A percentile compares a stretch with the other conserved stretches of the same genome.
phyloP scores from a whole-genome alignment of 2,797 vertebrate genomes.

The Gymnodraco acuticeps region DNA sequence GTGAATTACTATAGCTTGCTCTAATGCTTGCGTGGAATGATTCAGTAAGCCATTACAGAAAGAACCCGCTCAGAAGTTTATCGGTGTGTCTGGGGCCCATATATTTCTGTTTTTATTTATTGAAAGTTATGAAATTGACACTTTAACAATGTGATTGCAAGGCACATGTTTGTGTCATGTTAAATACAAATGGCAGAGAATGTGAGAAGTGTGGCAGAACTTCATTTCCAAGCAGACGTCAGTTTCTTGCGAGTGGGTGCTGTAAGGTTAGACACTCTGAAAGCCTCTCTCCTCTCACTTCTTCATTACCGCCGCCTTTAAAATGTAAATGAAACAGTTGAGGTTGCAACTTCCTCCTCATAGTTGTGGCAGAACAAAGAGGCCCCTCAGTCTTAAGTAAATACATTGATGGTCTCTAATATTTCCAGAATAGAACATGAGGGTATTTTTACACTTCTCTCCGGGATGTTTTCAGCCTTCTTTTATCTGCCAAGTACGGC shows the following conservation, averaged over 20 bases:
- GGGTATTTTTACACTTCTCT: slow-evolving; percentile 57
- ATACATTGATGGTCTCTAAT: slow-evolving; percentile 10
- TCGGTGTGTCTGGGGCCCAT: slow-evolving; percentile 13
- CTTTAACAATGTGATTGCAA: slow-evolving; percentile 5
- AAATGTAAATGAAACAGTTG: slow-evolving; percentile 41
- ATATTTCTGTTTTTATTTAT: slow-evolving; percentile 18
- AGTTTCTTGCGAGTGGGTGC: slow-evolving; percentile 46
- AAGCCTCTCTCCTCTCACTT: slow-evolving; percentile 46
- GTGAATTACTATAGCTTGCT: slow-evolving; percentile 10
- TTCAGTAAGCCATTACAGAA: slow-evolving; percentile 26
- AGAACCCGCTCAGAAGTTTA: slow-evolving; percentile 25
- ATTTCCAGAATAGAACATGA: slow-evolving; percentile 38
- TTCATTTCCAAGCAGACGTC: slow-evolving; percentile 36
- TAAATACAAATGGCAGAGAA: slow-evolving; percentile 13
- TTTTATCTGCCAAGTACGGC: slow-evolving; percentile 23
- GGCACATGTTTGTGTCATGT: slow-evolving; percentile 31
- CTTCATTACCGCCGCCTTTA: slow-evolving; percentile 31
- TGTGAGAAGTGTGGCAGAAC: slow-evolving; percentile 24
- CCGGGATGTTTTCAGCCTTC: slow-evolving; percentile 50
- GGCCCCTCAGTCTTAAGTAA: slow-evolving; percentile 8
- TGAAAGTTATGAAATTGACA: slow-evolving; percentile 18
- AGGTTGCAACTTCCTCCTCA: slow-evolving; percentile 54
- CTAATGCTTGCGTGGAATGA: slow-evolving; percentile 21
- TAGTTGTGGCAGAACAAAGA: slow-evolving; percentile 32
- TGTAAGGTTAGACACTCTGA: slow-evolving; percentile 10